A percentile compares a stretch with the other conserved stretches of the same genome.
phyloP scores from a whole-genome alignment of 2,888 invertebrate genomes.

The Rhagium mordax region DNA sequence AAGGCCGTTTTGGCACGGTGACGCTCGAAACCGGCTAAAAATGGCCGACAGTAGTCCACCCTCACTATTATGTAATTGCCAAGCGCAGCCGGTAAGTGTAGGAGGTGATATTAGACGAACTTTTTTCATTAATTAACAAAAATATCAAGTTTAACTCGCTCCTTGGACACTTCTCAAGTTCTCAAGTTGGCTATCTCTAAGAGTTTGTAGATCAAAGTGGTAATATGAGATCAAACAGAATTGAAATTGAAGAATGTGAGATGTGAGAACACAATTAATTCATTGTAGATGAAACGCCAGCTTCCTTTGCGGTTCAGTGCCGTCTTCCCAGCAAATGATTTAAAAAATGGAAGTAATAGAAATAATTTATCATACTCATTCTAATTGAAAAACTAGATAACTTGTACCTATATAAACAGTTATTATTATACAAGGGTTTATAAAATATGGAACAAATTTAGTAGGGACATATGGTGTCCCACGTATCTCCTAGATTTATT shows the following conservation, averaged over 20 bases:
- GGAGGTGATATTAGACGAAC: neutral
- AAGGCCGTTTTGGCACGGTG: slow-evolving; percentile 46
- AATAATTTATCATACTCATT: too few species aligned
- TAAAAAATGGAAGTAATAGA: neutral
- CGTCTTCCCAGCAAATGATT: neutral
- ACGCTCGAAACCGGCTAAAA: slow-evolving; percentile 54
- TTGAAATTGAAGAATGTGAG: too few species aligned
- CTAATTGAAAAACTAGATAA: too few species aligned
- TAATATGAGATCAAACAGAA: neutral
- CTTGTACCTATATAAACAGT: too few species aligned
- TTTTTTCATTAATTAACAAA: slow-evolving; percentile 8
- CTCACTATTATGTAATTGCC: slow-evolving; percentile 53
- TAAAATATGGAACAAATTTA: too few species aligned
- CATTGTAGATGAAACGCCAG: neutral
- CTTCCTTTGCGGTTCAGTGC: neutral
- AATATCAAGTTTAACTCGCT: neutral
- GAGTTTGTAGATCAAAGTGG: neutral
- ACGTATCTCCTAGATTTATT: too few species aligned
- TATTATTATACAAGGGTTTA: too few species aligned
- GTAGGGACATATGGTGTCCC: too few species aligned
- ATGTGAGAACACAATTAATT: neutral
- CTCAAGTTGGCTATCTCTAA: neutral
- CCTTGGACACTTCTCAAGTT: neutral
- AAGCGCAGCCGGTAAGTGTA: slow-evolving; percentile 14
- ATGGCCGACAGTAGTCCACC: slow-evolving; percentile 60